These are phyloP conservation scores for Bombus consobrinus DNA, from an alignment of 1,140 invertebrate genomes.

Conservation along the genomic window DNA sequence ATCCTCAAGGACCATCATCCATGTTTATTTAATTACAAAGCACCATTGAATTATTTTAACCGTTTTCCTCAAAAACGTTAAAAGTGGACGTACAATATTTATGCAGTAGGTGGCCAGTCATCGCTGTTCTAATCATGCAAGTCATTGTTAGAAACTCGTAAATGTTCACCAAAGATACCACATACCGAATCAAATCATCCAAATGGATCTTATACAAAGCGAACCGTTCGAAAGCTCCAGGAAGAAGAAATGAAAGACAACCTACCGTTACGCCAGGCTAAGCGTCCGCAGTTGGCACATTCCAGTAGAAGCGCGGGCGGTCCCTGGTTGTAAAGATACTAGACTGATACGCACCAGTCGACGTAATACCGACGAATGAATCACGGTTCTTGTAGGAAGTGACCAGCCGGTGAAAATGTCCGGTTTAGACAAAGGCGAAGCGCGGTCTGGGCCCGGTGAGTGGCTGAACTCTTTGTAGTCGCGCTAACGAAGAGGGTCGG, in stretches of 20 bases:
- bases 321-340: slow-evolving; percentile 20
- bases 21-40: too few species aligned
- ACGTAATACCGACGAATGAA: slow-evolving; percentile 49
- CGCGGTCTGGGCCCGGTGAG: not conserved
- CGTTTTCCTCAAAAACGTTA: too few species aligned
- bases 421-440: slow-evolving; percentile 41
- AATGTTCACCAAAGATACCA: too few species aligned
- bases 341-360: slow-evolving; percentile 29
- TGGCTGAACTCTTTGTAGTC: slow-evolving; percentile 42
- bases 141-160: too few species aligned
- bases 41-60: too few species aligned
- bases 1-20: too few species aligned
- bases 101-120: too few species aligned
- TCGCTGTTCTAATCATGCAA: too few species aligned
- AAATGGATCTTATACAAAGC: too few species aligned
- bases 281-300: slow-evolving; percentile 22
- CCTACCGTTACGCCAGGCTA: slow-evolving; percentile 23
- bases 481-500: slow-evolving; percentile 68
- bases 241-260: not conserved
- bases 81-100: too few species aligned
- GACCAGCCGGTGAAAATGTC: slow-evolving; percentile 43
- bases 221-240: not conserved
- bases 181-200: too few species aligned
- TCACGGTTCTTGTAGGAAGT: slow-evolving; percentile 48
- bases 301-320: slow-evolving; percentile 39